phyloP scores from a whole-genome alignment of 2,797 vertebrate genomes.

The Catostomus latipinnis region DNA sequence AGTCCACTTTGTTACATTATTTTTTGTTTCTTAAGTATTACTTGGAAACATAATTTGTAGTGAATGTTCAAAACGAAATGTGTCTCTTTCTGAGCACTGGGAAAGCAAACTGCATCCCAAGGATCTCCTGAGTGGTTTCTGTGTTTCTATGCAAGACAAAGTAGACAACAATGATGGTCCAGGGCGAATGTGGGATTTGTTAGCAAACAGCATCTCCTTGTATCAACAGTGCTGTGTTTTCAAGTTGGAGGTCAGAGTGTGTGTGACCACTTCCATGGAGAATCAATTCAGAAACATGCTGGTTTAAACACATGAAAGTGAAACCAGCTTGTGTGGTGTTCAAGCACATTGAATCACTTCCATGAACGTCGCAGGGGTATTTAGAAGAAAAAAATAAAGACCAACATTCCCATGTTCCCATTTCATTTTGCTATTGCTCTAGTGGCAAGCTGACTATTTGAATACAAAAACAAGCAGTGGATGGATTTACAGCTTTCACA shows the following conservation, averaged over 20 bases:
- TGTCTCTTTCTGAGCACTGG: too few relatives aligned
- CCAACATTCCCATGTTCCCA: not conserved
- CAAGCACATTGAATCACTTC: not conserved
- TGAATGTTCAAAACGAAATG: slow-evolving; percentile 1
- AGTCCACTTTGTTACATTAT: slow-evolving; percentile 30
- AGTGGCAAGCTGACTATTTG: not conserved
- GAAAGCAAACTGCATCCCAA: too few relatives aligned
- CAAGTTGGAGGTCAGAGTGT: not conserved
- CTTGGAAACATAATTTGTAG: slow-evolving; percentile 7
- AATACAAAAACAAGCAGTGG: slow-evolving; percentile 17
- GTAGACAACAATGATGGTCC: slow-evolving; percentile 18
- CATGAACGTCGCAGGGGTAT: slow-evolving; percentile 23
- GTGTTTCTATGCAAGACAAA: too few relatives aligned
- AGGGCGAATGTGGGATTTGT: slow-evolving; percentile 12
- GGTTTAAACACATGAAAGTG: slow-evolving; percentile 4
- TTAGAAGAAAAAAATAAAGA: not conserved
- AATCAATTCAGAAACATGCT: not conserved
- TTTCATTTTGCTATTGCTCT: not conserved
- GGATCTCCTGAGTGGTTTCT: too few relatives aligned
- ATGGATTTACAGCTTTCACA: slow-evolving; percentile 46
- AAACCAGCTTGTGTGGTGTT: not conserved
- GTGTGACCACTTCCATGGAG: not conserved
- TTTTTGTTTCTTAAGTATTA: slow-evolving; percentile 22
- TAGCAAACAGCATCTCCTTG: slow-evolving; percentile 33
- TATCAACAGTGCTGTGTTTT: slow-evolving; percentile 1